These are phyloP conservation scores for Aphelenchoides fujianensis DNA, from an alignment of 1,140 invertebrate species.

Conservation along the genomic window DNA sequence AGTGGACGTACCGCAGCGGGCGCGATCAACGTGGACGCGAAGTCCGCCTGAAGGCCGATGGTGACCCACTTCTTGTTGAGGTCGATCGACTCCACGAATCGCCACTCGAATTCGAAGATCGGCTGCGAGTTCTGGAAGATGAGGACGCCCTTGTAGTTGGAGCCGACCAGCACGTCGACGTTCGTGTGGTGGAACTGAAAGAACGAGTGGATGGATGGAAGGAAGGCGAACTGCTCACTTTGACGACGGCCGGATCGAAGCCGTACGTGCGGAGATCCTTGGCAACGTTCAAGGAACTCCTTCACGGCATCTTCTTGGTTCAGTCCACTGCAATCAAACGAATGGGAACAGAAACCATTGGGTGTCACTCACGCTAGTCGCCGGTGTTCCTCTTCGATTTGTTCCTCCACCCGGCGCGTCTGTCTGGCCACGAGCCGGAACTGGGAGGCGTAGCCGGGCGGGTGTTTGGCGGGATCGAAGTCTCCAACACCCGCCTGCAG, in stretches of 20 bases:
- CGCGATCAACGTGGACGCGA: constrained; percentile 14
- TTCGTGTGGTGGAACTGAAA: constrained; percentile 27
- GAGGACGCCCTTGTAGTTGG: constrained; percentile 87
- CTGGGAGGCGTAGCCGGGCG: constrained; percentile 82
- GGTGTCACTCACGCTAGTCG: constrained; percentile 63
- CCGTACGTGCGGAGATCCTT: constrained; percentile 89
- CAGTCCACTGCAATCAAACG: constrained; percentile 62
- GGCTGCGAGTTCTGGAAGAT: constrained; percentile 88
- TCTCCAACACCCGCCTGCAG: constrained; percentile 92
- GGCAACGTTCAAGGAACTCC: constrained; percentile 80
- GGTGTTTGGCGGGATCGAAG: constrained; percentile 80
- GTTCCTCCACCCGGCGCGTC: constrained; percentile 81
- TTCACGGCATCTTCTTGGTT: constrained; percentile 71
- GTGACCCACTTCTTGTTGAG: background rate
- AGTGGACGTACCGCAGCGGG: constrained; percentile 18
- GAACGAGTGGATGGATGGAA: constrained; percentile 21
- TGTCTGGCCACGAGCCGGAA: constrained; percentile 87
- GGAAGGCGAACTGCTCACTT: constrained; percentile 68
- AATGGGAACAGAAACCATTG: background rate
- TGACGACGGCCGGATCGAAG: constrained; percentile 94
- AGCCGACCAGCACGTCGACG: constrained; percentile 81
- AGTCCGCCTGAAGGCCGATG: constrained; percentile 6
- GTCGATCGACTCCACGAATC: constrained; percentile 18
- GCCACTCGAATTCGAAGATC: constrained; percentile 90
- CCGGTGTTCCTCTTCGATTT: constrained; percentile 81